Evolutionary conservation across 2,888 invertebrate species (phyloP).

Genomic region (Copidosoma aretas): DNA sequence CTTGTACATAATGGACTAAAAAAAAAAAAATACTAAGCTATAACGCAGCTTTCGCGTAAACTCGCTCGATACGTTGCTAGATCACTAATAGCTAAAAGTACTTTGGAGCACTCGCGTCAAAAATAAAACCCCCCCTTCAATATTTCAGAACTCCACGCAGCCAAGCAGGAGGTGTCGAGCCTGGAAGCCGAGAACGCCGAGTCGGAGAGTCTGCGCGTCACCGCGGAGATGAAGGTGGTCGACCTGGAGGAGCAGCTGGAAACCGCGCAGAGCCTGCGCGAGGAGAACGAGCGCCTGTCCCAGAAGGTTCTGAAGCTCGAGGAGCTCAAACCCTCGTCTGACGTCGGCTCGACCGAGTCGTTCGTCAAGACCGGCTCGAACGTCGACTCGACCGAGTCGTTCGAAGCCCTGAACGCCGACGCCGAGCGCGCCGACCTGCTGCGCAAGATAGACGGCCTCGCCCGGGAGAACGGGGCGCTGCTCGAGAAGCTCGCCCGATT

Average conservation of each 20-base stretch:
- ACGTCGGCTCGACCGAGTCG: slow-evolving; percentile 53
- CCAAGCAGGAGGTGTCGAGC: slow-evolving; percentile 70
- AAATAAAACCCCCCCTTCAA: not conserved
- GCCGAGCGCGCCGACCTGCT: slow-evolving; percentile 51
- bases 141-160: slow-evolving; percentile 58
- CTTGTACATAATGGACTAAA: no score
- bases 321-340: slow-evolving; percentile 50
- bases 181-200: slow-evolving; percentile 71
- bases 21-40: no score
- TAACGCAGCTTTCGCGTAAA: no score
- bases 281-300: slow-evolving; percentile 77
- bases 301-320: slow-evolving; percentile 76
- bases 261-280: slow-evolving; percentile 63
- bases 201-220: slow-evolving; percentile 74
- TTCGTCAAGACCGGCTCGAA: slow-evolving; percentile 51
- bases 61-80: no score
- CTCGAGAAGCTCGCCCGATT: slow-evolving; percentile 52
- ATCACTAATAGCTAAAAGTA: no score
- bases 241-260: slow-evolving; percentile 81
- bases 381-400: slow-evolving; percentile 55
- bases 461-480: slow-evolving; percentile 54
- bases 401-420: slow-evolving; percentile 53
- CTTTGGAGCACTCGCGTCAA: no score
- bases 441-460: slow-evolving; percentile 54
- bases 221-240: slow-evolving; percentile 78